Base-by-base conservation (phyloP, 2,797 vertebrate genomes). In the Scomberomorus guttatus region DNA sequence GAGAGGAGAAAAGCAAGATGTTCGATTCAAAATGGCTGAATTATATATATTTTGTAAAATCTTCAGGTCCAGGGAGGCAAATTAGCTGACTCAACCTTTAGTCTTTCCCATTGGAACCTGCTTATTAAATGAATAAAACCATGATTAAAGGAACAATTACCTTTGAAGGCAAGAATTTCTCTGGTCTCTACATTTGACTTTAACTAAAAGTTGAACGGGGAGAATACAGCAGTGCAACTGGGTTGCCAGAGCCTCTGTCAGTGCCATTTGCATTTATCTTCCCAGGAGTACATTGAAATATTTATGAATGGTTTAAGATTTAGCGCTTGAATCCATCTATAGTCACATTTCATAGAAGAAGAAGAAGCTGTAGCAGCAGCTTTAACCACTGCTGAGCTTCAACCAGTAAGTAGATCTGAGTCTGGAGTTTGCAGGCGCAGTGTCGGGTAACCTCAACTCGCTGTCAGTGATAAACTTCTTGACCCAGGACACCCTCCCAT, bases 11-110 rank as follows among this genome's bases (percentile, higher is more conserved):
- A 68, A 80, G 72, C 15, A 22, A 86, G 58, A 87, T 67, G 52
- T 83, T 54, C 59, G 64, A 72, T 66, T 83, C 82, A 93, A 93
- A 89, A 93, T 93, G 90, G 86, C 79, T 6, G 83, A 89, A 72
- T 63, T 48, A 39, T 20, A 50, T 18, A 46, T 51, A 7, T 51
- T n/a, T 34, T 59, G 71, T 18, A 44, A 13, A 0, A 39, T 51
- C 20, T 9, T 27, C 2, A 60, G 22, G 32, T 61, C 18, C 25
- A 58, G 11, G 5, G 22, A 44, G 42, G 42, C 42, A 44, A 39
- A 48, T 48, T 18, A 50, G 17, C 48, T 9, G 18, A 51, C 50
- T 4, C n/a, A 51, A n/a, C 50, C 3, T 50, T 70, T 5, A 7
- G 11, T 64, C 5, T 52, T 25, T 54, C 12, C 7, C 1, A 13